Conservation (phyloP, 2,113 vertebrate genomes). For the Rhinopithecus roxellana region DNA sequence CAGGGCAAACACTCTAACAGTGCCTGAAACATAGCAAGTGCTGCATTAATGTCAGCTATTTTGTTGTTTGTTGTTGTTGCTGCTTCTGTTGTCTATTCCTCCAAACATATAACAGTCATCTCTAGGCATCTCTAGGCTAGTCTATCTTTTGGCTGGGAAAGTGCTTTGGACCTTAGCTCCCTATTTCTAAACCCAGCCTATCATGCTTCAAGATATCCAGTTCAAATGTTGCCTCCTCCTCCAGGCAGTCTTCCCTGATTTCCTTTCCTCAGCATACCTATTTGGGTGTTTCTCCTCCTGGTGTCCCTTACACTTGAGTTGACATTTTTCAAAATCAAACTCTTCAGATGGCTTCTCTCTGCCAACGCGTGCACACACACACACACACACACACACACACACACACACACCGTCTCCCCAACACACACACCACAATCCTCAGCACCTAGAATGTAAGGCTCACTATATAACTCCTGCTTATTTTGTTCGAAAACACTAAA, state of each 20-base stretch:
- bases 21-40: neutral
- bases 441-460: neutral
- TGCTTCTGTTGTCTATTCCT: neutral
- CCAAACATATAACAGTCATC: neutral
- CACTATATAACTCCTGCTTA: neutral
- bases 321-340: neutral
- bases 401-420: neutral
- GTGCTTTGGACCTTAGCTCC: neutral
- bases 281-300: neutral
- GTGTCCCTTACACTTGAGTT: neutral
- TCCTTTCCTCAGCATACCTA: neutral
- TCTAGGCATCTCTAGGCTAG: neutral
- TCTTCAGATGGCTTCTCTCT: neutral
- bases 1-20: neutral
- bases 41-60: neutral
- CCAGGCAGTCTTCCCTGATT: neutral
- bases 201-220: neutral
- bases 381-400: neutral
- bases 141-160: neutral
- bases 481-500: neutral
- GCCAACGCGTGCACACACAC: neutral
- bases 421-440: neutral
- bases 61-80: neutral
- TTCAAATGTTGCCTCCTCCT: neutral
- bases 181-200: neutral